Conservation (phyloP, 2,888 invertebrate species). For the Oscheius onirici region DNA sequence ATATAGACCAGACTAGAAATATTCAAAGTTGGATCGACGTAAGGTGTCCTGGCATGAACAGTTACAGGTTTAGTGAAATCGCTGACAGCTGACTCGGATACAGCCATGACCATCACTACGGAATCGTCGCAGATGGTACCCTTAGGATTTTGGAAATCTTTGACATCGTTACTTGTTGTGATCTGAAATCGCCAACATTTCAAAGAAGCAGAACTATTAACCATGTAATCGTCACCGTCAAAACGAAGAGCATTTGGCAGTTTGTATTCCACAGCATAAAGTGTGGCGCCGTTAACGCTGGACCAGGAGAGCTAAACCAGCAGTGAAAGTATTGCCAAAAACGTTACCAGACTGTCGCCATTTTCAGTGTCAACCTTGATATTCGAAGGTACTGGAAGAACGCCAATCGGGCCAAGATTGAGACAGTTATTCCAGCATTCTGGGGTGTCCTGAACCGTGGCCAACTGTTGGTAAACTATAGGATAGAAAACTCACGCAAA, state of each 20-base stretch:
- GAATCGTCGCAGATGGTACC: constrained; percentile 5
- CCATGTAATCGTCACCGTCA: constrained; percentile 14
- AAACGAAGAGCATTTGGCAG: background rate
- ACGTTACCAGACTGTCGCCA: background rate
- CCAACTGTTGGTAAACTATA: background rate
- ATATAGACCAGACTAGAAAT: constrained; percentile 11
- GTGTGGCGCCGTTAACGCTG: constrained; percentile 40
- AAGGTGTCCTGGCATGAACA: constrained; percentile 1
- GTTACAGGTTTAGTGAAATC: background rate
- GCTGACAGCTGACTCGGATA: constrained; percentile 4
- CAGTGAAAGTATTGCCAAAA: background rate
- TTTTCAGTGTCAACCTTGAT: constrained; percentile 12
- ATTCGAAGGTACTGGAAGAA: constrained; percentile 32
- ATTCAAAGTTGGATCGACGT: constrained; percentile 6
- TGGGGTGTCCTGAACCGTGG: constrained; percentile 23
- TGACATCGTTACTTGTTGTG: background rate
- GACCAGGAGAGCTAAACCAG: constrained; percentile 37
- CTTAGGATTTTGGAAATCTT: constrained; percentile 19
- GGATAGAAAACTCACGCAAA: constrained; percentile 40
- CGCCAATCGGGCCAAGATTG: constrained; percentile 21
- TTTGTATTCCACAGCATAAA: constrained; percentile 38
- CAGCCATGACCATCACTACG: background rate
- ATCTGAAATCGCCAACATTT: background rate
- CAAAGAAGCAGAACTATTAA: background rate
- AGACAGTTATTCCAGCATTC: constrained; percentile 42